Conservation (phyloP, 2,888 invertebrate species). For the Aelia acuminata region DNA sequence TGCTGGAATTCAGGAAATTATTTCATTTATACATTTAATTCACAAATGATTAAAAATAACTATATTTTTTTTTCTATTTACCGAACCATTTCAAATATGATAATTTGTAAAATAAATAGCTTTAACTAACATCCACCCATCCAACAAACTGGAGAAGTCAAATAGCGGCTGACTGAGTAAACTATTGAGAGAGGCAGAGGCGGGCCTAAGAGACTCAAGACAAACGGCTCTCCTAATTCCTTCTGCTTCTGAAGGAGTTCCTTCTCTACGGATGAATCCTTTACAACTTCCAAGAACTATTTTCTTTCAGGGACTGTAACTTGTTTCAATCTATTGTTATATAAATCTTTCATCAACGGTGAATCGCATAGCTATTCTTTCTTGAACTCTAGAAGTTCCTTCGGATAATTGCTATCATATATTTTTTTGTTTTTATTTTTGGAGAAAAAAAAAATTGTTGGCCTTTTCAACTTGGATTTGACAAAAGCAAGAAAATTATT, state of each 20-base stretch:
- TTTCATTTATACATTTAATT: too few species aligned
- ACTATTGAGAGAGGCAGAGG: not conserved
- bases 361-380: not conserved
- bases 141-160: not conserved
- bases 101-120: not conserved
- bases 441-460: too few species aligned
- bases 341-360: not conserved
- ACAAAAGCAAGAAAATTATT: too few species aligned
- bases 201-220: not conserved
- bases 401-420: too few species aligned
- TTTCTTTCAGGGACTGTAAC: not conserved
- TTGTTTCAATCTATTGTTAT: not conserved
- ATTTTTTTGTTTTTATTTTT: too few species aligned
- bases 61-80: not conserved
- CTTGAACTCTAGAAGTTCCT: too few species aligned
- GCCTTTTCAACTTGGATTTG: too few species aligned
- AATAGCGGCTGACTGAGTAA: conserved; percentile 3
- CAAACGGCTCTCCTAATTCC: conserved; percentile 18
- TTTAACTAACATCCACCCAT: not conserved
- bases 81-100: not conserved
- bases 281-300: conserved; percentile 30
- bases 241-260: conserved; percentile 33
- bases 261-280: not conserved
- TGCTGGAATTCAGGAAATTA: not conserved
- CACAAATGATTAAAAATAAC: too few species aligned